phyloP scores from a whole-genome alignment of 2,888 invertebrate species.

The Ethmia dodecea region DNA sequence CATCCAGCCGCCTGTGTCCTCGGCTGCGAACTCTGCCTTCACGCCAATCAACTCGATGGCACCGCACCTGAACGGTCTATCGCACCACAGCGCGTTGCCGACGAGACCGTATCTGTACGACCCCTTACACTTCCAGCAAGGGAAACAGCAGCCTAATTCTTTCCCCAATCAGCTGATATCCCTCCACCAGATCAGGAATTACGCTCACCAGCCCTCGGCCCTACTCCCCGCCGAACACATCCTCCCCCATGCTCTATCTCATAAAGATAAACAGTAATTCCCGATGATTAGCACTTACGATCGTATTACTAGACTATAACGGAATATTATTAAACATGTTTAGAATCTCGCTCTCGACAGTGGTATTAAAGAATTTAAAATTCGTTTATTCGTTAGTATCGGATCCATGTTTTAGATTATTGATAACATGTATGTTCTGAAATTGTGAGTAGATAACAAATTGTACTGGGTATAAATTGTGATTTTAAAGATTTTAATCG shows the following conservation, averaged over 20 bases:
- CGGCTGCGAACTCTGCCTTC: constrained; percentile 91
- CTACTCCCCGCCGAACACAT: constrained; percentile 84
- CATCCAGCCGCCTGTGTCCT: constrained; percentile 71
- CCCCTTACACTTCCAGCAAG: constrained; percentile 91
- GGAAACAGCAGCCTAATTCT: constrained; percentile 79
- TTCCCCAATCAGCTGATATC: constrained; percentile 97
- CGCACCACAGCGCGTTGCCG: constrained; percentile 81
- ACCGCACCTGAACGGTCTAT: constrained; percentile 84
- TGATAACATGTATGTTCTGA: constrained; percentile 63
- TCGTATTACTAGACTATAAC: constrained; percentile 73
- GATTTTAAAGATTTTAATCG: constrained; percentile 33
- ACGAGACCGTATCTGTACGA: constrained; percentile 94
- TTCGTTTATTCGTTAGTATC: constrained; percentile 49
- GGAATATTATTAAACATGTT: constrained; percentile 63
- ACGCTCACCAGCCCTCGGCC: constrained; percentile 93
- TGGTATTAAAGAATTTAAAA: constrained; percentile 64
- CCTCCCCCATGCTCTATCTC: constrained; percentile 71
- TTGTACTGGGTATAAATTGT: constrained; percentile 59
- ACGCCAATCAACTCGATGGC: constrained; percentile 95
- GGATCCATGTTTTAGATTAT: constrained; percentile 67
- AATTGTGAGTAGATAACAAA: constrained; percentile 58
- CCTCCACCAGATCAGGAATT: constrained; percentile 97
- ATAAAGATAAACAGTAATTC: constrained; percentile 72
- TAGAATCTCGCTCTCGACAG: constrained; percentile 72
- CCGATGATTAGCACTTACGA: constrained; percentile 58